These are phyloP conservation scores for Mormyrus lacerda DNA, from an alignment of 2,113 vertebrate genomes.

Conservation along the genomic window DNA sequence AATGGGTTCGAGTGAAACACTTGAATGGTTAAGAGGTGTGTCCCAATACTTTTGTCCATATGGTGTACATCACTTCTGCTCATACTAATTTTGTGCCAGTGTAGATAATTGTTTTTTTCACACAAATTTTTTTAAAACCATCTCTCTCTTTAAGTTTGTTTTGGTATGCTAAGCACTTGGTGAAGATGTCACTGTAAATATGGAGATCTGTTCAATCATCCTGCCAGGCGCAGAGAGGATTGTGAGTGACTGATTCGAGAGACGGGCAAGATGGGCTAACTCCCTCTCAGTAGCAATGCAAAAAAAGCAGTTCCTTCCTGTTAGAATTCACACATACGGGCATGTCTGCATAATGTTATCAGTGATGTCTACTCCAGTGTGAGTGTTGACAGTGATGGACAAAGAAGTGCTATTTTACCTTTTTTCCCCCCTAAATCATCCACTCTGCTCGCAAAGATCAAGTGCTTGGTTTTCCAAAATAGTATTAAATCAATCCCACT, in stretches of 20 bases:
- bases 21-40: neutral
- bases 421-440: conserved; percentile 35
- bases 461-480: conserved; percentile 38
- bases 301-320: conserved; percentile 34
- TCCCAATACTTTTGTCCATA: neutral
- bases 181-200: conserved; percentile 18
- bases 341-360: conserved; percentile 29
- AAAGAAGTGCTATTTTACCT: conserved; percentile 49
- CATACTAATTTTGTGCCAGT: neutral
- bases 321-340: conserved; percentile 36
- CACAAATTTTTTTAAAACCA: neutral
- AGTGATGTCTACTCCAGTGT: conserved; percentile 54
- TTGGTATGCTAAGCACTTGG: conserved; percentile 5
- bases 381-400: conserved; percentile 52
- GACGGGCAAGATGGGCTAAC: conserved; percentile 4
- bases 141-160: conserved; percentile 6
- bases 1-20: neutral
- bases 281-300: conserved; percentile 31
- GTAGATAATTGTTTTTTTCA: neutral
- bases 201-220: conserved; percentile 15
- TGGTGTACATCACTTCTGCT: neutral
- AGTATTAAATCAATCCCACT: conserved; percentile 46
- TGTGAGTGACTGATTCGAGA: conserved; percentile 11
- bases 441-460: conserved; percentile 51
- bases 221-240: neutral